A percentile compares a stretch with the other conserved stretches of the same genome.
Evolutionary conservation across 2,113 vertebrate genomes (phyloP).

Genomic region (Noctilio leporinus): DNA sequence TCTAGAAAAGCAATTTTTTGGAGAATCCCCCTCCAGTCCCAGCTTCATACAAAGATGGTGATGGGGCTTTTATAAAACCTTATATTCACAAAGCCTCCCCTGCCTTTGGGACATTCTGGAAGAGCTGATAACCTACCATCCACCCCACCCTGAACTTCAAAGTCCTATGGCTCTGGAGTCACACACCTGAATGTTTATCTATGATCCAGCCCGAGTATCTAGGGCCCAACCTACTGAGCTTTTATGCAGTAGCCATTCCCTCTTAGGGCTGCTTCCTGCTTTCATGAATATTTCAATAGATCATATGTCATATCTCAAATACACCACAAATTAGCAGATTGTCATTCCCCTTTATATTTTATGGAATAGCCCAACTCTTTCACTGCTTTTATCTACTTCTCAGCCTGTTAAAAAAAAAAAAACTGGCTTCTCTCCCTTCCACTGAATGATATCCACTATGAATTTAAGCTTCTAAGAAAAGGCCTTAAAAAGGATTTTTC

Average conservation of each 20-base stretch:
- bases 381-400: not conserved
- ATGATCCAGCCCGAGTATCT: not conserved
- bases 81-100: not conserved
- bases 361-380: not conserved
- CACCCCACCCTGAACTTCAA: not conserved
- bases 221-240: not conserved
- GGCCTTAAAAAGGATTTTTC: slow-evolving; percentile 5
- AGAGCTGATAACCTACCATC: not conserved
- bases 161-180: not conserved
- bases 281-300: not conserved
- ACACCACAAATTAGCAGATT: not conserved
- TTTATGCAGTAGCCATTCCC: not conserved
- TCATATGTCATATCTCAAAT: not conserved
- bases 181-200: not conserved
- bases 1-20: not conserved
- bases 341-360: not conserved
- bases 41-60: not conserved
- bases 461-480: slow-evolving; percentile 27
- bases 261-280: not conserved
- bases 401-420: not conserved
- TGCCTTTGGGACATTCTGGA: not conserved
- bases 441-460: not conserved
- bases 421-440: not conserved
- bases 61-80: not conserved
- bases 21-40: not conserved